phyloP scores from a whole-genome alignment of 2,888 invertebrate genomes.

The Drosophila kambysellisi region DNA sequence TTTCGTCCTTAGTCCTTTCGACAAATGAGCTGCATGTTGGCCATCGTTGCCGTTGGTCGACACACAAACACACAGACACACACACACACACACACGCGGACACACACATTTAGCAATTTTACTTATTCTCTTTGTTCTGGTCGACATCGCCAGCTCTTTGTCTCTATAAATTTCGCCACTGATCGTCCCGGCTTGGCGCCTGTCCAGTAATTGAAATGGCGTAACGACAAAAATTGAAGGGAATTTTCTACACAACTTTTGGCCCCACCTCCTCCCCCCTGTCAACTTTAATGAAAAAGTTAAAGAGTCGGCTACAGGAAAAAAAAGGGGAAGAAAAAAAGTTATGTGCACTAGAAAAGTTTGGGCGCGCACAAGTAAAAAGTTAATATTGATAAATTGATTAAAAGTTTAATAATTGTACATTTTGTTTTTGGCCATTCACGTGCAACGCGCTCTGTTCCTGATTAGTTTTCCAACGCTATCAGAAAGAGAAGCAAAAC shows the following conservation, averaged over 20 bases:
- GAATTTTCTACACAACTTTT: conserved; percentile 49
- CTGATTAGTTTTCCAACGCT: conserved; percentile 52
- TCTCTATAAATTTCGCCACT: conserved; percentile 75
- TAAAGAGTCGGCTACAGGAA: conserved; percentile 55
- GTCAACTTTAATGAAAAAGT: conserved; percentile 68
- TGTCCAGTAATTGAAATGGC: conserved; percentile 81
- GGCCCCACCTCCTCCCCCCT: conserved; percentile 1
- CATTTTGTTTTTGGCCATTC: conserved; percentile 53
- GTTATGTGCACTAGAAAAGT: conserved; percentile 54
- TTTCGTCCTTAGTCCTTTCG: conserved; percentile 23
- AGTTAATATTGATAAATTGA: conserved; percentile 82
- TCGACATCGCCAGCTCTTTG: conserved; percentile 54
- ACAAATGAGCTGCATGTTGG: conserved; percentile 77
- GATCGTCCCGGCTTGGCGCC: conserved; percentile 73
- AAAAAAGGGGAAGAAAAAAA: conserved; percentile 13
- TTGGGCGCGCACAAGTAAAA: conserved; percentile 58
- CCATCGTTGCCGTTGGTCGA: conserved; percentile 32
- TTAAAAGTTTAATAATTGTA: conserved; percentile 80
- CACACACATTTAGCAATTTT: conserved; percentile 54
- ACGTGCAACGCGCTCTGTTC: conserved; percentile 40
- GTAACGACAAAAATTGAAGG: conserved; percentile 76
- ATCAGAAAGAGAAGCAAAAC: not conserved
- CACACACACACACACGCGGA: not conserved
- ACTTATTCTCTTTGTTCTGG: conserved; percentile 73
- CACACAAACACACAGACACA: conserved; percentile 10